Base-by-base conservation (phyloP, 2,113 vertebrate species). In the Chaetorhynchus papuensis region DNA sequence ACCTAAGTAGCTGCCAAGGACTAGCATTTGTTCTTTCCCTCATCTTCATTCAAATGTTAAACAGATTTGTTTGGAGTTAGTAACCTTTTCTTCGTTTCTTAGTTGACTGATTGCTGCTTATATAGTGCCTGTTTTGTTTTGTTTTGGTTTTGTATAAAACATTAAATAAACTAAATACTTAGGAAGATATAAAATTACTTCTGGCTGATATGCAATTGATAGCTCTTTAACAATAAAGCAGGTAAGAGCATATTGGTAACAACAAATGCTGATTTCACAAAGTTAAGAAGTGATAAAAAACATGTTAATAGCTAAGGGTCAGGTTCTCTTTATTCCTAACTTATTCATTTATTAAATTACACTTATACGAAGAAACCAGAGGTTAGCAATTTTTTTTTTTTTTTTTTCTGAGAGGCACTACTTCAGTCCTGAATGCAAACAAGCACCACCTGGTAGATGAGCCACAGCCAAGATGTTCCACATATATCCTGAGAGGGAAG, bases 351-450 rank as follows among this genome's bases (percentile, higher is more conserved):
- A 16, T 41, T 45, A 66, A 71, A 80, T 85, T 69, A 18, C 7
- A 3, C 6, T 63, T 52, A 50, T 31, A 15, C 9, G 56, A 70
- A 75, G 2, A 71, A 94, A 54, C 1, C 22, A 61, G 18, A 21
- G 6, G 5, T 57, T 33, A 69, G 8, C 7, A 28, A 3, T 12
- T 44, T 30, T 42, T 13, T 31, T 33, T 45, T 10, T 16, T 52
- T 68, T 12, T 56, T 45, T 53, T 57, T 35, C 5, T 1, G 0
- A 0, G 1, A 72, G 15, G 20, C 27, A 10, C 27, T 66, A 4
- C 21, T 53, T 89, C 35, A 61, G 52, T 23, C 11, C 42, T 66
- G 39, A 52, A 31, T 1, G 20, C 47, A 69, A 63, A 37, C 35
- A 54, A 74, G 42, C 12, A 9, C 7, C 16, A 28, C 11, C 21